A percentile compares a stretch with the other conserved stretches of the same genome.
These are phyloP conservation scores for Falco columbarius DNA, from an alignment of 2,797 vertebrate genomes.

Conservation along the genomic window DNA sequence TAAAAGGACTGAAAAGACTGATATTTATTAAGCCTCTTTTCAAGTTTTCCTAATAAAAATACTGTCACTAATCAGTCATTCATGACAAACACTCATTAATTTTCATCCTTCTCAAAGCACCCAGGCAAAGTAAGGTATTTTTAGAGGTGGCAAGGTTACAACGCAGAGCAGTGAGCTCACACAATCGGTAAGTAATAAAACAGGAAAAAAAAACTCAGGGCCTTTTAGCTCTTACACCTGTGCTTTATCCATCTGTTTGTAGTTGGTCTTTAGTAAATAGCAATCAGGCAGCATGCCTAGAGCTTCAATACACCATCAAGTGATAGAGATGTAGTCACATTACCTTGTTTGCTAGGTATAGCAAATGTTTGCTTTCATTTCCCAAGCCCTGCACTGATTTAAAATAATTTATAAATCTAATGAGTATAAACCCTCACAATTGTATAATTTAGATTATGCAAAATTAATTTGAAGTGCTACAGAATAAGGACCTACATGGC, in stretches of 20 bases:
- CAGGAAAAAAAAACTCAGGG: not conserved
- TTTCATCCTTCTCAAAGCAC: not conserved
- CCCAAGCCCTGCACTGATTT: not conserved
- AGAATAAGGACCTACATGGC: not conserved
- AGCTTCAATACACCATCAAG: not conserved
- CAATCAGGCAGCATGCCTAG: not conserved
- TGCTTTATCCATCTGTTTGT: not conserved
- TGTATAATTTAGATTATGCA: not conserved
- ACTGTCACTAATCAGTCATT: not conserved
- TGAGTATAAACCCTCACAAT: not conserved
- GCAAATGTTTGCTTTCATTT: constrained; percentile 35
- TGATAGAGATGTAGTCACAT: not conserved
- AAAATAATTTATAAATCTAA: not conserved
- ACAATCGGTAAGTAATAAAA: not conserved
- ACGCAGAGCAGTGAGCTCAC: not conserved
- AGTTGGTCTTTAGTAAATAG: not conserved
- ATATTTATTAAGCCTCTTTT: constrained; percentile 19
- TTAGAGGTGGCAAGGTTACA: not conserved
- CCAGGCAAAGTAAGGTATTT: not conserved
- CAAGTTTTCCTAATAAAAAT: not conserved
- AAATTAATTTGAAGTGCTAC: not conserved
- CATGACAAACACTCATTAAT: constrained; percentile 28
- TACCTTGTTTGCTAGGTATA: not conserved
- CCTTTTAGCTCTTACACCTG: not conserved
- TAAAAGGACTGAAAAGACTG: not conserved